Percentiles rank a stretch among this genome's conserved stretches.
These are phyloP conservation scores for Rhadina sibilatrix DNA, from an alignment of 2,113 vertebrate species.

Conservation along the genomic window DNA sequence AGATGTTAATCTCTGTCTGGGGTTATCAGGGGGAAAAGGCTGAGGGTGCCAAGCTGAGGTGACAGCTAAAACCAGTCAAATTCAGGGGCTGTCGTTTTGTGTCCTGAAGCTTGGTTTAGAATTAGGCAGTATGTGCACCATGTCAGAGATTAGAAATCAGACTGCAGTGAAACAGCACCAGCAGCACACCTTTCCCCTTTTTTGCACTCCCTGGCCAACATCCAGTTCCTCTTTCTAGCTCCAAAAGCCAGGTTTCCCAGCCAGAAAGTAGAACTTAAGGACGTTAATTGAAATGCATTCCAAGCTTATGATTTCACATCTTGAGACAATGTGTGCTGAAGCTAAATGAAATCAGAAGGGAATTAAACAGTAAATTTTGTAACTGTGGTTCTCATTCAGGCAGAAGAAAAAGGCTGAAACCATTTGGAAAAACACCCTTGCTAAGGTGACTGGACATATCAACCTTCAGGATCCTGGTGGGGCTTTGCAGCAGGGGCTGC, in stretches of 20 bases:
- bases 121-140: background rate
- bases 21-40: background rate
- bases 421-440: background rate
- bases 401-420: background rate
- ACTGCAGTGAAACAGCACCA: background rate
- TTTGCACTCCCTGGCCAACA: background rate
- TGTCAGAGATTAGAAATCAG: background rate
- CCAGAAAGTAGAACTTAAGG: background rate
- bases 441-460: background rate
- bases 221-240: background rate
- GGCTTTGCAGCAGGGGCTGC: background rate
- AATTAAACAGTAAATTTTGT: background rate
- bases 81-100: background rate
- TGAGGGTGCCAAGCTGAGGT: background rate
- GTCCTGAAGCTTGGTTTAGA: background rate
- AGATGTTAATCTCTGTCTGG: background rate
- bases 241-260: background rate
- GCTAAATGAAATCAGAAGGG: background rate
- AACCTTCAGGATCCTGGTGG: background rate
- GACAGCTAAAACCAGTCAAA: background rate
- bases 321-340: background rate
- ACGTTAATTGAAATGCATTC: background rate
- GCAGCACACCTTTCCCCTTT: background rate
- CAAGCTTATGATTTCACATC: background rate
- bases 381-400: background rate